Evolutionary conservation across 2,888 invertebrate species (phyloP).

Genomic region (Ernsta delagoae): DNA sequence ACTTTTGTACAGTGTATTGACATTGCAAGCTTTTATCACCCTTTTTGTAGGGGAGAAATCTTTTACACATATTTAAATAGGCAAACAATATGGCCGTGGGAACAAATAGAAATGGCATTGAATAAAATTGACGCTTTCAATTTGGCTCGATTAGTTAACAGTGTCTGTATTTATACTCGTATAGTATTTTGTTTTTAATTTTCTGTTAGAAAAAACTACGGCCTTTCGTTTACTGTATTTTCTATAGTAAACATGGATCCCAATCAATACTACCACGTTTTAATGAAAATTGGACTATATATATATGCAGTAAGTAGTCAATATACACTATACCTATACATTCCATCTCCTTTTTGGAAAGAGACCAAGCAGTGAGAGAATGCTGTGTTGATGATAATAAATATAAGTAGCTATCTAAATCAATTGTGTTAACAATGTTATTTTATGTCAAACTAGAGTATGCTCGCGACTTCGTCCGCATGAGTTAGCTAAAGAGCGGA

Average conservation of each 20-base stretch:
- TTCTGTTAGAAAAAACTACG: neutral
- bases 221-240: neutral
- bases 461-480: too few species aligned
- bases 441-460: too few species aligned
- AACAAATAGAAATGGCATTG: constrained; percentile 65
- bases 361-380: too few species aligned
- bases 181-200: neutral
- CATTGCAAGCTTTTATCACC: constrained; percentile 81
- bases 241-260: neutral
- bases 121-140: constrained; percentile 42
- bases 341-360: too few species aligned
- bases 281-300: too few species aligned
- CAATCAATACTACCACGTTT: neutral
- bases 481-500: too few species aligned
- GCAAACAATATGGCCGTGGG: constrained; percentile 70
- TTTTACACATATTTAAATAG: constrained; percentile 81
- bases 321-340: too few species aligned
- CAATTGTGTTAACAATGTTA: too few species aligned
- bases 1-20: constrained; percentile 78
- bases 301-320: too few species aligned
- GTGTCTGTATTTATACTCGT: constrained; percentile 6
- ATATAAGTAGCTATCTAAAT: too few species aligned
- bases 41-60: constrained; percentile 77
- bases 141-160: constrained; percentile 28
- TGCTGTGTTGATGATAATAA: too few species aligned